Conservation (phyloP, 2,888 invertebrate genomes). For the Trachelus stipa region DNA sequence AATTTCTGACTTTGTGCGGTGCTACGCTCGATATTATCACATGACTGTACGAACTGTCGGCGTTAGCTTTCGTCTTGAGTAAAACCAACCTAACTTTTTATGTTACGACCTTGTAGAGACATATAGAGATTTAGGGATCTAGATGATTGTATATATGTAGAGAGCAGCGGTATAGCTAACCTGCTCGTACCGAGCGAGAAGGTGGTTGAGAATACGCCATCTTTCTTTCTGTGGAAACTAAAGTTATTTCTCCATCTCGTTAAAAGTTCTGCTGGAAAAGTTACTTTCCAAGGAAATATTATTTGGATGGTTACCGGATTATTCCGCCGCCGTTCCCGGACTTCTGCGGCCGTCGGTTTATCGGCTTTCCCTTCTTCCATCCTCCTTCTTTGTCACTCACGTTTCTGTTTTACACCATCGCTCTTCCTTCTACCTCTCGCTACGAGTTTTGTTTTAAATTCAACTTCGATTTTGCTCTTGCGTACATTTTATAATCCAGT, state of each 20-base stretch:
- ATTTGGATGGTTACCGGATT: slow-evolving; percentile 56
- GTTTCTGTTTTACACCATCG: neutral
- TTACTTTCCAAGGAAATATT: slow-evolving; percentile 49
- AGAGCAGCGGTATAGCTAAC: neutral
- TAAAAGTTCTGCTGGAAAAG: slow-evolving; percentile 50
- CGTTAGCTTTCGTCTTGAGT: neutral
- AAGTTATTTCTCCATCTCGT: slow-evolving; percentile 56
- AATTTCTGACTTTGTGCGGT: neutral
- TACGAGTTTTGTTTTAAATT: slow-evolving; percentile 43
- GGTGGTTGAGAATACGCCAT: slow-evolving; percentile 26
- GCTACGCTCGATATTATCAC: neutral
- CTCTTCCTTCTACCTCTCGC: neutral
- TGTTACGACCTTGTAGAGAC: neutral
- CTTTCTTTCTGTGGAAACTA: slow-evolving; percentile 45
- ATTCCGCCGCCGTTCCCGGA: slow-evolving; percentile 28
- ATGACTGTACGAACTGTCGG: neutral
- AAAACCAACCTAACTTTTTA: neutral
- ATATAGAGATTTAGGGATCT: neutral
- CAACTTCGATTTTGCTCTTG: slow-evolving; percentile 37
- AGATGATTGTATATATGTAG: neutral
- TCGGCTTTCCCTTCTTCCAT: slow-evolving; percentile 24
- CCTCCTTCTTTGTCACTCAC: neutral
- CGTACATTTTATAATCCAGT: slow-evolving; percentile 47
- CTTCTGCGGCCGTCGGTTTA: slow-evolving; percentile 16
- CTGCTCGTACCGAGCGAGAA: neutral